phyloP scores from a whole-genome alignment of 1,140 invertebrate genomes.

The Cotesia chilonis region DNA sequence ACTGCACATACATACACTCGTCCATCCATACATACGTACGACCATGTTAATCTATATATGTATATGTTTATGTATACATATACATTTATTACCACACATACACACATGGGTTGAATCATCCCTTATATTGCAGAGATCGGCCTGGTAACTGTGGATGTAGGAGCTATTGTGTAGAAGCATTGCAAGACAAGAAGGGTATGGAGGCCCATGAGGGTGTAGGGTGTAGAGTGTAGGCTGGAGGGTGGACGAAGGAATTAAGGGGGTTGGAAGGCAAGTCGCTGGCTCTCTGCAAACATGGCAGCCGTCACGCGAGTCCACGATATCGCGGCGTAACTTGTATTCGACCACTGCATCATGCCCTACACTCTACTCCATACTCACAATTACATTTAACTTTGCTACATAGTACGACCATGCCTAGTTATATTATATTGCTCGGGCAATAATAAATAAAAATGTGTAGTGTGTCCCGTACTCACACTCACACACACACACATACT shows the following conservation, averaged over 20 bases:
- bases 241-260: constrained; percentile 41
- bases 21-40: neutral
- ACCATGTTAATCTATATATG: neutral
- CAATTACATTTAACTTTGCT: neutral
- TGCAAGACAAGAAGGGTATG: neutral
- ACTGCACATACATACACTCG: constrained; percentile 4
- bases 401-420: no score
- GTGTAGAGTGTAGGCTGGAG: neutral
- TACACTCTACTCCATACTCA: neutral
- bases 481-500: no score
- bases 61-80: neutral
- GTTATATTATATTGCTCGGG: no score
- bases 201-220: constrained; percentile 32
- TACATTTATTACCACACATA: neutral
- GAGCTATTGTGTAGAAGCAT: neutral
- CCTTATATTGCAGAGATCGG: no score
- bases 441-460: no score
- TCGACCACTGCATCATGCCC: constrained; percentile 16
- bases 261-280: constrained; percentile 37
- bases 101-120: neutral
- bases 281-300: constrained; percentile 60
- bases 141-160: no score
- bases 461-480: no score
- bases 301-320: constrained; percentile 62
- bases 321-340: constrained; percentile 44